Evolutionary conservation across 2,888 invertebrate species (phyloP).

Genomic region (Ennomos fuscantarius): DNA sequence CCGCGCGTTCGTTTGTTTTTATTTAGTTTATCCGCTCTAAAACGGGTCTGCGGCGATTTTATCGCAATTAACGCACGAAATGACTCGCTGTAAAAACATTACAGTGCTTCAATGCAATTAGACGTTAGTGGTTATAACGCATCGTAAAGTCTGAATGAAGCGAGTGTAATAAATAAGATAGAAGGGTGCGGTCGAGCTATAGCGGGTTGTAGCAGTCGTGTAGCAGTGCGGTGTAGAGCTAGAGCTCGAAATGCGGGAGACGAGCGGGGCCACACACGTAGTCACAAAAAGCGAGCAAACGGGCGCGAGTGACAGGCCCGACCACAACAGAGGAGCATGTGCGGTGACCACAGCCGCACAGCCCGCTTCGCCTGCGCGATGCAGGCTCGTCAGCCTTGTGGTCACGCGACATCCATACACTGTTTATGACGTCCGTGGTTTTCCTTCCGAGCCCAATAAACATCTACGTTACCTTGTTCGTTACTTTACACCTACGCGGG

Average conservation of each 20-base stretch:
- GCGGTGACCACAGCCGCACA: constrained; percentile 44
- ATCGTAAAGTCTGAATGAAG: constrained; percentile 58
- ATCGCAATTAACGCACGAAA: constrained; percentile 60
- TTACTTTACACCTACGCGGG: constrained; percentile 16
- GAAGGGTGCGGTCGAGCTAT: constrained; percentile 42
- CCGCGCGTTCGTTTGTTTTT: constrained; percentile 52
- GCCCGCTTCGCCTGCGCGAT: constrained; percentile 24
- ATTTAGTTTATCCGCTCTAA: constrained; percentile 52
- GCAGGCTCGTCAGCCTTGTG: constrained; percentile 54
- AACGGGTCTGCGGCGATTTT: constrained; percentile 53
- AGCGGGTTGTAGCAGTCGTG: constrained; percentile 24
- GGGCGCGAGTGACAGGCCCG: constrained; percentile 40
- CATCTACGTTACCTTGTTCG: constrained; percentile 11
- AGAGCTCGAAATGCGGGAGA: constrained; percentile 49
- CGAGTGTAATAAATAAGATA: constrained; percentile 55
- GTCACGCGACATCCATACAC: constrained; percentile 48
- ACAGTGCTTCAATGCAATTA: constrained; percentile 58
- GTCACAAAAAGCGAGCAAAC: constrained; percentile 40
- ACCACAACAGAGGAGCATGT: constrained; percentile 61
- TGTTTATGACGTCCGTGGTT: constrained; percentile 50
- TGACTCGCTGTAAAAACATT: constrained; percentile 52
- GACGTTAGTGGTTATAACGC: constrained; percentile 57
- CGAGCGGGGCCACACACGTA: constrained; percentile 55
- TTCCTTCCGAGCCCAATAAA: constrained; percentile 36
- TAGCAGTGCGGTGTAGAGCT: constrained; percentile 32